These are phyloP conservation scores for Oenanthe melanoleuca DNA, from an alignment of 2,113 vertebrate genomes.

Conservation along the genomic window DNA sequence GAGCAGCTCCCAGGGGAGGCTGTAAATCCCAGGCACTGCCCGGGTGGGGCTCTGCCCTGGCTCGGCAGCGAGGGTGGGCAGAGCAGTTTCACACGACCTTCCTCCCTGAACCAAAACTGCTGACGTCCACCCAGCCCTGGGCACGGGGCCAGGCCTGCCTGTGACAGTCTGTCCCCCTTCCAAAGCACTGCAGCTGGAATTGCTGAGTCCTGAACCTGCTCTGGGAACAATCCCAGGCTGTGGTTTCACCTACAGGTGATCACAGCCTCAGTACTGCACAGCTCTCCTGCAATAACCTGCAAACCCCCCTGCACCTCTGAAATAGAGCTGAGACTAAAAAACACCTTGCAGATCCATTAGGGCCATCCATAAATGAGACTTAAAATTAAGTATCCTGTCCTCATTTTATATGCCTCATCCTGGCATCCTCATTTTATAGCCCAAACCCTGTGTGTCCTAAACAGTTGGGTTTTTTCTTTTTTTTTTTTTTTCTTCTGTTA, in stretches of 20 bases:
- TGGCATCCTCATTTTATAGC: background rate
- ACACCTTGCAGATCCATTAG: background rate
- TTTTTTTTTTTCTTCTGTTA: background rate
- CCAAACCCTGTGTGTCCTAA: background rate
- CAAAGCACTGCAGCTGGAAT: conserved; percentile 36
- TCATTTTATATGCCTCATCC: background rate
- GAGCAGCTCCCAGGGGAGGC: background rate
- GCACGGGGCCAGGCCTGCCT: conserved; percentile 14
- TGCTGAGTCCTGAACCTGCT: conserved; percentile 28
- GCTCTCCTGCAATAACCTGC: background rate
- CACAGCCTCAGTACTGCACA: fast-evolving
- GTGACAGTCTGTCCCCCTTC: conserved; percentile 35
- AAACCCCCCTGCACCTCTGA: background rate
- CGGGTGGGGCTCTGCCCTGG: background rate
- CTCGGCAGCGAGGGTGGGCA: background rate
- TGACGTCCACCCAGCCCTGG: conserved; percentile 35
- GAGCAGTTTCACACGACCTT: conserved; percentile 65
- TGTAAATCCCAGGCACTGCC: fast-evolving
- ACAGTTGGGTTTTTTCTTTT: background rate
- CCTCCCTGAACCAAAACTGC: conserved; percentile 63
- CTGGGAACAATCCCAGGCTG: background rate
- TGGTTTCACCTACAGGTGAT: background rate
- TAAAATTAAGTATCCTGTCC: background rate
- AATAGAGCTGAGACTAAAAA: background rate
- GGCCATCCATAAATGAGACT: background rate